Evolutionary conservation across 2,888 invertebrate species (phyloP).

Genomic region (Ennomos erosarius): DNA sequence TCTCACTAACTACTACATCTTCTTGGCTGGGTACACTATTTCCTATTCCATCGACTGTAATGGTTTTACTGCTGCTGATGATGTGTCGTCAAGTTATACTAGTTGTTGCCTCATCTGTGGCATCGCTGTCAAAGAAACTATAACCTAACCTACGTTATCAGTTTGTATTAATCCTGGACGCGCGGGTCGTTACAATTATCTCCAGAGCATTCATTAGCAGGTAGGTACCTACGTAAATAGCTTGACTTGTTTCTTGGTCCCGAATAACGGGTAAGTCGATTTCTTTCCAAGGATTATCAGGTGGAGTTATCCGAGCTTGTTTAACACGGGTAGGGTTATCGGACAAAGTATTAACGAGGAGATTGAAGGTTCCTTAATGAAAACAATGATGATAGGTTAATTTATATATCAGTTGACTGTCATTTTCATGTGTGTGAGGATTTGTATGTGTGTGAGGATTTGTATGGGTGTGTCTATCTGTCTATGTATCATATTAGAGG

Average conservation of each 20-base stretch:
- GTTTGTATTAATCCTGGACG: constrained; percentile 69
- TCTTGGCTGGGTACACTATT: constrained; percentile 5
- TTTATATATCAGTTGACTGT: not conserved
- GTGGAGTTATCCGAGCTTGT: constrained; percentile 43
- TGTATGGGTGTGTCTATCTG: too few relatives aligned
- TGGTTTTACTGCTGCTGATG: constrained; percentile 1
- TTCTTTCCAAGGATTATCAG: constrained; percentile 49
- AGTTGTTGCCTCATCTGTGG: constrained; percentile 2
- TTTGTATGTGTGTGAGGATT: too few relatives aligned
- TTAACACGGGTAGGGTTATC: constrained; percentile 39
- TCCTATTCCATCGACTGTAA: constrained; percentile 3
- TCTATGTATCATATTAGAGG: too few relatives aligned
- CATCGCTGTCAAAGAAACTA: not conserved
- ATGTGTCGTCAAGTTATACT: constrained; percentile 4
- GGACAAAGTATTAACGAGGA: constrained; percentile 13
- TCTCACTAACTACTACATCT: constrained; percentile 10
- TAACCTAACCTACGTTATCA: constrained; percentile 48
- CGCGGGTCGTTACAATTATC: constrained; percentile 69
- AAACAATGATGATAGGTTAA: constrained; percentile 9
- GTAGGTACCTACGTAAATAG: constrained; percentile 47
- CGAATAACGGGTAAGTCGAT: constrained; percentile 54
- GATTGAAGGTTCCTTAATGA: constrained; percentile 17
- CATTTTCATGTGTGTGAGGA: too few relatives aligned
- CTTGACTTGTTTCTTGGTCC: constrained; percentile 48
- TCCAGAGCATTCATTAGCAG: constrained; percentile 63